A percentile compares a stretch with the other conserved stretches of the same genome.
Conservation (phyloP, 2,797 vertebrate species). For the Enteromius unitaeniatus region DNA sequence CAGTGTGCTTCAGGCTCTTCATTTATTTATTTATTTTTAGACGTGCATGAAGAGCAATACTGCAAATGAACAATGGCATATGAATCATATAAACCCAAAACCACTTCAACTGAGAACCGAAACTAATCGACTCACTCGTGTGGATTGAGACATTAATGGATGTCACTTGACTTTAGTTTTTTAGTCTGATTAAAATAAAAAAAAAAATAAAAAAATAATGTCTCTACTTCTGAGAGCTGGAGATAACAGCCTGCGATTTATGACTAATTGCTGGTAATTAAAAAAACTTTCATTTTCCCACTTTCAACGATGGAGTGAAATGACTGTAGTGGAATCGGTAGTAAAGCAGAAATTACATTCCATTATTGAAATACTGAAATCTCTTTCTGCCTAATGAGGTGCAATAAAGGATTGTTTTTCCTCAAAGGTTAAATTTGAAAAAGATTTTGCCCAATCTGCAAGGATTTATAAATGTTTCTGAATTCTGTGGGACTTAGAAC, state of each 20-base stretch:
- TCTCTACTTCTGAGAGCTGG: constrained; percentile 74
- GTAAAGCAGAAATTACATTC: constrained; percentile 22
- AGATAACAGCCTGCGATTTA: constrained; percentile 76
- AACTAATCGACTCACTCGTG: constrained; percentile 16
- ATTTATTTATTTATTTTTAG: neutral
- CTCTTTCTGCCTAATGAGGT: constrained; percentile 11
- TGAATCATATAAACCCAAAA: constrained; percentile 24
- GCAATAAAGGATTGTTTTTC: constrained; percentile 7
- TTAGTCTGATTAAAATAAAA: constrained; percentile 71
- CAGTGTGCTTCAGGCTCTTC: neutral
- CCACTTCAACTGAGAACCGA: constrained; percentile 39
- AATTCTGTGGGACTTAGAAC: neutral
- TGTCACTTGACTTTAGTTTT: constrained; percentile 69
- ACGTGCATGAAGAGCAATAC: constrained; percentile 6
- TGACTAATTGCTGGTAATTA: constrained; percentile 80
- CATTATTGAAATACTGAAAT: constrained; percentile 24
- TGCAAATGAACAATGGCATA: constrained; percentile 11
- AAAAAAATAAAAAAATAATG: constrained; percentile 73
- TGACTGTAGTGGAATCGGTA: neutral
- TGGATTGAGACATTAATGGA: constrained; percentile 74
- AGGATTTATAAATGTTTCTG: constrained; percentile 11
- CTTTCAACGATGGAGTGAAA: constrained; percentile 62
- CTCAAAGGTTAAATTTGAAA: constrained; percentile 12
- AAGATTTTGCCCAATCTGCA: constrained; percentile 10
- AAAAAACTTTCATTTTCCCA: constrained; percentile 72